phyloP scores from a whole-genome alignment of 2,888 invertebrate species.

The Drosophila dives region DNA sequence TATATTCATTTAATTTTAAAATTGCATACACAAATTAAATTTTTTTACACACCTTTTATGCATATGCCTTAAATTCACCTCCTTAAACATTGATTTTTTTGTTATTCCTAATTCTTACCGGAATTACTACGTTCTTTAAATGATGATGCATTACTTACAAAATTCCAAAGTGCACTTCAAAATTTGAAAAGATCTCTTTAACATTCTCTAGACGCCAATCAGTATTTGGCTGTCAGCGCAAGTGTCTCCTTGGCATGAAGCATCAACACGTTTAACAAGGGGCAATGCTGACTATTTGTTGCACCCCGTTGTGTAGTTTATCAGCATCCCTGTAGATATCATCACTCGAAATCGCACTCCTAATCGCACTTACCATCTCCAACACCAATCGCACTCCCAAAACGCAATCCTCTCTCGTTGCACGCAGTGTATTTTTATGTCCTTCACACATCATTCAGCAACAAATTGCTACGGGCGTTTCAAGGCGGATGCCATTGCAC shows the following conservation, averaged over 20 bases:
- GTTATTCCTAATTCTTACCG: neutral
- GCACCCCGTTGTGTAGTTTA: slow-evolving; percentile 68
- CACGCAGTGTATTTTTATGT: slow-evolving; percentile 68
- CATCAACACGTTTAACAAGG: slow-evolving; percentile 65
- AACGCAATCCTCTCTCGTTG: slow-evolving; percentile 8
- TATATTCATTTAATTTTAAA: too few species aligned
- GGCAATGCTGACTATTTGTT: slow-evolving; percentile 45
- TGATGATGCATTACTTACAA: neutral
- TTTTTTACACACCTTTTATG: too few species aligned
- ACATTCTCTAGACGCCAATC: slow-evolving; percentile 18
- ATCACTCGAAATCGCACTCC: slow-evolving; percentile 7
- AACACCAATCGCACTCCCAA: slow-evolving; percentile 3
- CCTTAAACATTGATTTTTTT: too few species aligned
- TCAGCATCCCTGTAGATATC: slow-evolving; percentile 16
- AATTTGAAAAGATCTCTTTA: slow-evolving; percentile 18
- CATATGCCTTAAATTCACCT: neutral
- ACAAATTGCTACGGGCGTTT: slow-evolving; percentile 79
- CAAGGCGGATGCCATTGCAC: slow-evolving; percentile 49
- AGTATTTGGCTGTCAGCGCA: slow-evolving; percentile 38
- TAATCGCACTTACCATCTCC: neutral
- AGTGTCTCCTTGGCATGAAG: slow-evolving; percentile 51
- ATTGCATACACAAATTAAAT: too few species aligned
- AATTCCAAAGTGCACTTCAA: slow-evolving; percentile 2
- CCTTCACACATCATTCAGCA: slow-evolving; percentile 81
- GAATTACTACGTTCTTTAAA: neutral